These are phyloP conservation scores for Ptychochromis oligacanthus DNA, from an alignment of 2,113 vertebrate genomes.

Conservation along the genomic window DNA sequence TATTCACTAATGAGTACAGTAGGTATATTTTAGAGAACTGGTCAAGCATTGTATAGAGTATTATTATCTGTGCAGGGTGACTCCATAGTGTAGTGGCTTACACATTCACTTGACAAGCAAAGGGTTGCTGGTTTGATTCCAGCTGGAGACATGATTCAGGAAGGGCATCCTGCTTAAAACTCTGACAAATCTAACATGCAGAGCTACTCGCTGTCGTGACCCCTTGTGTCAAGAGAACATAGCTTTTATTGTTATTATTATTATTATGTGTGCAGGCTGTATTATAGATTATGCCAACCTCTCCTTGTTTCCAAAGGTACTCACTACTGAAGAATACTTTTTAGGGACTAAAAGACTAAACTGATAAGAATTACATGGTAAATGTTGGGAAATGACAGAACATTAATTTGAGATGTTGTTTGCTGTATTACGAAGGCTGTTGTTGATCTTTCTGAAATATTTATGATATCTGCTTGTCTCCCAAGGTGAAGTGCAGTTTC, in stretches of 20 bases:
- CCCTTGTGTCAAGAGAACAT: too few relatives aligned
- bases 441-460: background rate
- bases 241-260: too few relatives aligned
- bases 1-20: background rate
- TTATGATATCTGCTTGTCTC: background rate
- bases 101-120: too few relatives aligned
- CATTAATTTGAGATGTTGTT: background rate
- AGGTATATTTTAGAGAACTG: background rate
- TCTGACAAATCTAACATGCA: too few relatives aligned
- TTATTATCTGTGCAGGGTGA: too few relatives aligned
- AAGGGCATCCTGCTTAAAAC: too few relatives aligned
- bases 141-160: too few relatives aligned
- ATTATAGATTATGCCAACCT: rapidly evolving
- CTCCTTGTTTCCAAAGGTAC: background rate
- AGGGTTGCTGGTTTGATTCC: too few relatives aligned
- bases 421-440: background rate
- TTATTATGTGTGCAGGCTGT: background rate
- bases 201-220: too few relatives aligned
- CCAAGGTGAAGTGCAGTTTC: background rate
- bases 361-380: background rate
- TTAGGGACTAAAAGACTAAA: background rate
- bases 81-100: too few relatives aligned
- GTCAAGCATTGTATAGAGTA: rapidly evolving
- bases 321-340: too few relatives aligned
- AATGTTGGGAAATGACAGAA: background rate